Percentiles rank a stretch among this genome's conserved stretches.
Conservation (phyloP, 2,797 vertebrate genomes). For the Hypotaenidia okinawae region DNA sequence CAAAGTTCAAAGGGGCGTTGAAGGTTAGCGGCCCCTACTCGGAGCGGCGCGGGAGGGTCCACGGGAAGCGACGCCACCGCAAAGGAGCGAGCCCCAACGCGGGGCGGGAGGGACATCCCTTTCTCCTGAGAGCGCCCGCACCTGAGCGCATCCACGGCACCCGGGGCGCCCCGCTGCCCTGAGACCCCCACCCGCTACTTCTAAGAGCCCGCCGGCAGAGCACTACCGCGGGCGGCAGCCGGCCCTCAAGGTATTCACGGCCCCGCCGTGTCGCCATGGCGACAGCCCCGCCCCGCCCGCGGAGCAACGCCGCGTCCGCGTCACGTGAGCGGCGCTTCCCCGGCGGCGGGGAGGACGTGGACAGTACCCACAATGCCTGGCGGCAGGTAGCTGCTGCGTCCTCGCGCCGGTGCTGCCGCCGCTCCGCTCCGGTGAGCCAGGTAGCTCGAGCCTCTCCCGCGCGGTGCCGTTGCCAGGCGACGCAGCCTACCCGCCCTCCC, state of each 20-base stretch:
- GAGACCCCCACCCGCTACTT: not conserved
- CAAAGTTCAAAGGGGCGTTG: rapidly evolving
- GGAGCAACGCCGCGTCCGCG: not conserved
- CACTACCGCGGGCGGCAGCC: too few relatives aligned
- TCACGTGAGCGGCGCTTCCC: not conserved
- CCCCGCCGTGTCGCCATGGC: not conserved
- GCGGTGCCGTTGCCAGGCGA: not conserved
- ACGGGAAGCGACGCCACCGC: rapidly evolving
- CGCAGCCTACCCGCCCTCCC: not conserved
- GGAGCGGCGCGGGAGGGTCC: not conserved
- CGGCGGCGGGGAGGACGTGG: not conserved
- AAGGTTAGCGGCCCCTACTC: not conserved
- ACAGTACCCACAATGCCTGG: not conserved
- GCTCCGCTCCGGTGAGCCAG: not conserved
- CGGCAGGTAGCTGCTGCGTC: not conserved
- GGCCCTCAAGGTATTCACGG: too few relatives aligned
- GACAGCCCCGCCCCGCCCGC: not conserved
- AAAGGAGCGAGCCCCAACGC: rapidly evolving
- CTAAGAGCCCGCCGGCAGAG: not conserved
- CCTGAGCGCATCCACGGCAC: not conserved
- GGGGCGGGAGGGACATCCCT: too few relatives aligned
- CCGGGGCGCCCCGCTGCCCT: not conserved
- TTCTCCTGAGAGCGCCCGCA: too few relatives aligned
- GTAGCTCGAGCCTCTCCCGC: not conserved
- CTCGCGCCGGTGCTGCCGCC: not conserved